These are phyloP conservation scores for Scomber colias DNA, from an alignment of 2,113 vertebrate genomes.

Conservation along the genomic window DNA sequence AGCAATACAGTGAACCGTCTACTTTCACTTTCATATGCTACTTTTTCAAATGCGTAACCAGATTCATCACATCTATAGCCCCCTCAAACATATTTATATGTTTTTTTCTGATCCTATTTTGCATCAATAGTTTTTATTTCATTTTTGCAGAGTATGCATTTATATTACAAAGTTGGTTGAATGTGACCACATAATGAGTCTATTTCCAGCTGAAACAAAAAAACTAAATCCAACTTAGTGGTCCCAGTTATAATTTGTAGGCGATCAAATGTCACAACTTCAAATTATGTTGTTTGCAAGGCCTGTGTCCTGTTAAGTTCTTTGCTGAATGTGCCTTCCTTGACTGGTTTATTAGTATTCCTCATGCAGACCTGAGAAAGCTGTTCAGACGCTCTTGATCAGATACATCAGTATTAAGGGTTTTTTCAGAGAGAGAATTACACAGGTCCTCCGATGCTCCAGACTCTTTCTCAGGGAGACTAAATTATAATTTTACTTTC, in stretches of 20 bases:
- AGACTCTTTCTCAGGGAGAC: constrained; percentile 54
- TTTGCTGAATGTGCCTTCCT: constrained; percentile 1
- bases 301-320: constrained; percentile 1
- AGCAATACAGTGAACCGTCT: no score
- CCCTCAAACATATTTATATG: neutral
- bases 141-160: neutral
- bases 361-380: constrained; percentile 53
- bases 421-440: constrained; percentile 70
- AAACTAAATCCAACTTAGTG: neutral
- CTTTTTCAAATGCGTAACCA: neutral
- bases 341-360: constrained; percentile 75
- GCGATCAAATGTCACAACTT: constrained; percentile 21
- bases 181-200: neutral
- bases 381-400: constrained; percentile 72
- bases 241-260: constrained; percentile 12
- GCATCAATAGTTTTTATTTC: neutral
- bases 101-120: neutral
- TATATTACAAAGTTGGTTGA: neutral
- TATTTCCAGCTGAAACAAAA: constrained; percentile 12
- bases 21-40: neutral
- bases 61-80: neutral
- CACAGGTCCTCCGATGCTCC: constrained; percentile 59
- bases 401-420: constrained; percentile 74
- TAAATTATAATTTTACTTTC: constrained; percentile 67
- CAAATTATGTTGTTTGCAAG: constrained; percentile 15